Evolutionary conservation across 2,797 vertebrate genomes (phyloP).

Genomic region (Balearica regulorum): DNA sequence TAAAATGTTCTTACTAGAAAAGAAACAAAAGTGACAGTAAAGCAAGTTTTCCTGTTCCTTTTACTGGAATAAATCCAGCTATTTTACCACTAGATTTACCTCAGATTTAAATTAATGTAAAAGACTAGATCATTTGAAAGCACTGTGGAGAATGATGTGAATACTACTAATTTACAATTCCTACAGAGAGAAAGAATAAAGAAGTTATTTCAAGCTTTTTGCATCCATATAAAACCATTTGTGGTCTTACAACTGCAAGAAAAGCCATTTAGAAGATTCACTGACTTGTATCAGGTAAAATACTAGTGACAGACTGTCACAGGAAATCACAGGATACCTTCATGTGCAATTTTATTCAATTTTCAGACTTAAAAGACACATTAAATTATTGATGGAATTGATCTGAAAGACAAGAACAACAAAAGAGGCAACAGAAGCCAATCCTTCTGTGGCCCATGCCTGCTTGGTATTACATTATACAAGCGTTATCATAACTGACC

Average conservation of each 20-base stretch:
- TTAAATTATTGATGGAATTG: constrained; percentile 58
- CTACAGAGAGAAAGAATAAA: constrained; percentile 42
- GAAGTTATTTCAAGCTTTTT: constrained; percentile 55
- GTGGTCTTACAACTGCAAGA: constrained; percentile 52
- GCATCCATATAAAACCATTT: constrained; percentile 37
- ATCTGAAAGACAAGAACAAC: constrained; percentile 51
- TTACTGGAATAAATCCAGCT: not conserved
- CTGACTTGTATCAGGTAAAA: constrained; percentile 59
- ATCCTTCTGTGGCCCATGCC: constrained; percentile 1
- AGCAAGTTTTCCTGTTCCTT: not conserved
- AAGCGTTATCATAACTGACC: constrained; percentile 43
- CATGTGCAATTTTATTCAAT: constrained; percentile 27
- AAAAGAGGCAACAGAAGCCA: constrained; percentile 47
- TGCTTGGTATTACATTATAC: not conserved
- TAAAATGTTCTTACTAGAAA: constrained; percentile 23
- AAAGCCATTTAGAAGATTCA: constrained; percentile 64
- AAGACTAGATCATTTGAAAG: constrained; percentile 29
- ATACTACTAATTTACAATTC: constrained; percentile 38
- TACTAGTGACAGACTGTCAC: constrained; percentile 48
- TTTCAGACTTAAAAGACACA: constrained; percentile 54
- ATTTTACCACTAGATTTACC: not conserved
- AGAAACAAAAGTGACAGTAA: not conserved
- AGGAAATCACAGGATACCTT: constrained; percentile 58
- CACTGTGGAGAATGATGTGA: not conserved
- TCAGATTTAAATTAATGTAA: constrained; percentile 19